These are phyloP conservation scores for Thamnophis sirtalis DNA, from an alignment of 2,113 vertebrate genomes.

Conservation along the genomic window DNA sequence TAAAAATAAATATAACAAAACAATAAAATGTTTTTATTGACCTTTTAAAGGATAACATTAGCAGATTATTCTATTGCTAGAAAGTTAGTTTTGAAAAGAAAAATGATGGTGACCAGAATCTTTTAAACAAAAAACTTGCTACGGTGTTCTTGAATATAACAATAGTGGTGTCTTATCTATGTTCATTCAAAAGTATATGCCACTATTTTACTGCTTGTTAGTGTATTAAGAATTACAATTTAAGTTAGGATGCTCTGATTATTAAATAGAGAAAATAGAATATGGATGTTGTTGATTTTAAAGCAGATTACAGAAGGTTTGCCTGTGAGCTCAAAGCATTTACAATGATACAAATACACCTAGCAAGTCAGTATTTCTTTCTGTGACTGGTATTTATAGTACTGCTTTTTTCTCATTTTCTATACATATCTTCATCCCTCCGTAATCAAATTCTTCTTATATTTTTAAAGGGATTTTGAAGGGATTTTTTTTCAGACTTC, in stretches of 20 bases:
- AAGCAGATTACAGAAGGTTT: neutral
- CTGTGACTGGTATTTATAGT: neutral
- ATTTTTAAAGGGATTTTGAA: neutral
- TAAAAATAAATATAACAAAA: constrained; percentile 4
- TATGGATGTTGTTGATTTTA: neutral
- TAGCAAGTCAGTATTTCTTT: constrained; percentile 14
- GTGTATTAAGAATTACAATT: neutral
- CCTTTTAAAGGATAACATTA: constrained; percentile 58
- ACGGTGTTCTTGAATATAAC: neutral
- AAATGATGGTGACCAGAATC: constrained; percentile 21
- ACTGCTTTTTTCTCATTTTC: neutral
- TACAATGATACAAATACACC: neutral
- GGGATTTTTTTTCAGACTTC: neutral
- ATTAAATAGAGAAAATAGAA: constrained; percentile 2
- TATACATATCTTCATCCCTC: neutral
- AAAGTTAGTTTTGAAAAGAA: neutral
- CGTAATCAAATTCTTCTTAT: neutral
- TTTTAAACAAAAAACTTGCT: constrained; percentile 15
- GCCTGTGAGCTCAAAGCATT: neutral
- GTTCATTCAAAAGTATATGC: neutral
- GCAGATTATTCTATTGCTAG: constrained; percentile 26
- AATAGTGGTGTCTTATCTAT: neutral
- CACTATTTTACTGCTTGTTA: neutral
- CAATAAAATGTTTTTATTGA: constrained; percentile 31
- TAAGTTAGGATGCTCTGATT: constrained; percentile 4